These are phyloP conservation scores for Lepus europaeus DNA, from an alignment of 2,113 vertebrate species.

Conservation along the genomic window DNA sequence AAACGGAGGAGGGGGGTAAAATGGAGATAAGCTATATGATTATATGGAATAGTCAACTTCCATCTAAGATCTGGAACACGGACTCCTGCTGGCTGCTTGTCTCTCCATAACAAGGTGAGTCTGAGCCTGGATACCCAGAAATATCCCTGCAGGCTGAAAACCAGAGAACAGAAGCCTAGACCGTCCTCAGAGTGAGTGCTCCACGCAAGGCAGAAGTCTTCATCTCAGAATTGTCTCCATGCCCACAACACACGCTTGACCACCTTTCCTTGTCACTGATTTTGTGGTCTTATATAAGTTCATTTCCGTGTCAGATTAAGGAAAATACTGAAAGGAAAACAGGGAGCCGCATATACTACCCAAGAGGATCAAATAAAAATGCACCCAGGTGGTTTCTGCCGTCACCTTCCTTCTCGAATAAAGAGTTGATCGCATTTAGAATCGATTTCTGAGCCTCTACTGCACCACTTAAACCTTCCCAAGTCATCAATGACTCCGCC, in stretches of 20 bases:
- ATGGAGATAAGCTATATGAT: not conserved
- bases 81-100: not conserved
- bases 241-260: not conserved
- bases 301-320: slow-evolving; percentile 35
- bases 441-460: slow-evolving; percentile 30
- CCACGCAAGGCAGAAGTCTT: not conserved
- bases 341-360: not conserved
- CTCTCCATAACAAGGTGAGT: not conserved
- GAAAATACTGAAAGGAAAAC: slow-evolving; percentile 33
- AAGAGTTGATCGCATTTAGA: slow-evolving; percentile 8
- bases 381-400: not conserved
- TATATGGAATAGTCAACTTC: not conserved
- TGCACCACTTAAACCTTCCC: slow-evolving; percentile 34
- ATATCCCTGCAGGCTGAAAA: not conserved
- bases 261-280: slow-evolving; percentile 3
- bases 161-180: not conserved
- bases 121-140: not conserved
- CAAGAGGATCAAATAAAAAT: slow-evolving; percentile 6
- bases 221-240: slow-evolving; percentile 10
- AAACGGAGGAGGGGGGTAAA: not conserved
- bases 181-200: not conserved
- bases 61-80: not conserved
- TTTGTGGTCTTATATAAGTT: slow-evolving; percentile 32
- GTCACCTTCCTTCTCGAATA: not conserved
- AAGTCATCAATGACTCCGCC: slow-evolving; percentile 7